Evolutionary conservation across 2,113 vertebrate species (phyloP).

Genomic region (Hiodon alosoides): DNA sequence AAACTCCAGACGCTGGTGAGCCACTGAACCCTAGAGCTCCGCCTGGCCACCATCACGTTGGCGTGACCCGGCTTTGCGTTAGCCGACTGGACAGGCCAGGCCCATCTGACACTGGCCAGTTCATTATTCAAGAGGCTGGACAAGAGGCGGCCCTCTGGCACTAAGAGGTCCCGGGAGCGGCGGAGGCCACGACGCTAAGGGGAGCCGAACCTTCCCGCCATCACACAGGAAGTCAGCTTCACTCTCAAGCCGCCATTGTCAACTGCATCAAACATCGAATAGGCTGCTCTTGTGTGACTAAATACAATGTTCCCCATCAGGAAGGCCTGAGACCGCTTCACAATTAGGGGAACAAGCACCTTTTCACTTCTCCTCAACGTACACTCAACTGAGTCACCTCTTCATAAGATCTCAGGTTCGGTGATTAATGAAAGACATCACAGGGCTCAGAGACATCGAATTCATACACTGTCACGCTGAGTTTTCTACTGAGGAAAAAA

Average conservation of each 20-base stretch:
- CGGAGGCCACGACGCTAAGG: neutral
- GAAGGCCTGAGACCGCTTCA: neutral
- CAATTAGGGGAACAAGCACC: neutral
- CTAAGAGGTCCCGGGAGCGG: conserved; percentile 6
- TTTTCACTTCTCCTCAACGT: neutral
- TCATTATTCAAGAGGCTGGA: conserved; percentile 22
- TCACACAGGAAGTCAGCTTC: too few relatives aligned
- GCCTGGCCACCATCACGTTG: too few relatives aligned
- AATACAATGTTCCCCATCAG: neutral
- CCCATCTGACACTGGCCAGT: conserved; percentile 26
- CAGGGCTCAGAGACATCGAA: neutral
- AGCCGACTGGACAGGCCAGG: neutral
- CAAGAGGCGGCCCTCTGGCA: neutral
- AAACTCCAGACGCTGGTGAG: neutral
- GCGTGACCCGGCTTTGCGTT: neutral
- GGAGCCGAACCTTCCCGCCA: neutral
- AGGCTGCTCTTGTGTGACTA: too few relatives aligned
- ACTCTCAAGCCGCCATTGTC: neutral
- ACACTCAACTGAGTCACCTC: neutral
- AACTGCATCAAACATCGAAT: too few relatives aligned
- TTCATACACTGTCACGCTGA: neutral
- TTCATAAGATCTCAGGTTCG: neutral
- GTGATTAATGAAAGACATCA: conserved; percentile 19
- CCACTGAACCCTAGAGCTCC: neutral
- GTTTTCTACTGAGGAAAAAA: neutral